Percentiles rank a stretch among this genome's conserved stretches.
phyloP scores from a whole-genome alignment of 2,113 vertebrate genomes.

The Lathamus discolor region DNA sequence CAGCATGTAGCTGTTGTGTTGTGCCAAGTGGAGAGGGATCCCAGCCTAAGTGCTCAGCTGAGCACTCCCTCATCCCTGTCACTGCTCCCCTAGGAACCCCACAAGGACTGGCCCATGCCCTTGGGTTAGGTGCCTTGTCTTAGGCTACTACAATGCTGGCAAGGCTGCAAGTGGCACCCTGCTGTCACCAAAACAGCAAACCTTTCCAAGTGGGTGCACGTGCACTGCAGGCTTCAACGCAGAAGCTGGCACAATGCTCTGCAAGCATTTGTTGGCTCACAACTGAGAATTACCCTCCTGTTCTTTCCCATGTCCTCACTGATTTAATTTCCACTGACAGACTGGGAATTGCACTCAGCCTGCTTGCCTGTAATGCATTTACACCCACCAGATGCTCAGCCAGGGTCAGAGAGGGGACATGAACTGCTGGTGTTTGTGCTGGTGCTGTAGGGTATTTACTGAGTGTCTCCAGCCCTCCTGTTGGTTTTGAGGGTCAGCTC shows the following conservation, averaged over 20 bases:
- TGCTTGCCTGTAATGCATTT: neutral
- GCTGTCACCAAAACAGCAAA: neutral
- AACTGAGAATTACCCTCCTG: slow-evolving; percentile 6
- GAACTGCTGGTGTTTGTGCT: neutral
- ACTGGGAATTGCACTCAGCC: slow-evolving; percentile 9
- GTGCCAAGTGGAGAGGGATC: neutral
- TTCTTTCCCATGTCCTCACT: neutral
- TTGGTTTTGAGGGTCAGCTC: neutral
- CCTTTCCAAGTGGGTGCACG: neutral
- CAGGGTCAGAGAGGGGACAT: rapidly evolving
- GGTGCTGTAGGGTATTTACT: neutral
- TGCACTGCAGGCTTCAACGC: neutral
- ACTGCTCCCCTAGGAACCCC: neutral
- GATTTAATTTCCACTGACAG: slow-evolving; percentile 13
- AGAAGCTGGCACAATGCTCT: neutral
- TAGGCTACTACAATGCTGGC: neutral
- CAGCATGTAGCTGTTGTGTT: neutral
- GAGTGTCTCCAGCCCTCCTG: neutral
- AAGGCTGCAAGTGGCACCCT: neutral
- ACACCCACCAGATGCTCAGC: neutral
- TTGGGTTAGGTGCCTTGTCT: neutral
- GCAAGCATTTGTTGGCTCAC: neutral
- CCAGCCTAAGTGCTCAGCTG: neutral
- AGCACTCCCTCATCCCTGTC: neutral
- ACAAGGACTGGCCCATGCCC: neutral